Evolutionary conservation across 2,113 vertebrate genomes (phyloP).

Genomic region (Mionectes macconnelli): DNA sequence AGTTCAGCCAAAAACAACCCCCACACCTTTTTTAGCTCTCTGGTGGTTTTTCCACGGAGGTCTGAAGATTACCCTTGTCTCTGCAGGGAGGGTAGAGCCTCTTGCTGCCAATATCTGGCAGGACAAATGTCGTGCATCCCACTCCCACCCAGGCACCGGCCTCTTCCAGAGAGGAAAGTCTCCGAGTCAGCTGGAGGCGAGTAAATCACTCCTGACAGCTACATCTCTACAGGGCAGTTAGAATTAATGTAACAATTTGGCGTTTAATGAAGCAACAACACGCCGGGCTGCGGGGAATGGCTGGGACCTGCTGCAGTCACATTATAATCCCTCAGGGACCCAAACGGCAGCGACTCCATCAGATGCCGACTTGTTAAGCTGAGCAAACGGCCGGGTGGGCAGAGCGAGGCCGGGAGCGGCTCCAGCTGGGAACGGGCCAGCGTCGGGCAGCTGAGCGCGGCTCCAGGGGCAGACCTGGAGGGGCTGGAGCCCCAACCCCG

Average conservation of each 20-base stretch:
- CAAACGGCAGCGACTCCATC: conserved; percentile 52
- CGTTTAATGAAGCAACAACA: conserved; percentile 86
- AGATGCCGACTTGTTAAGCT: conserved; percentile 42
- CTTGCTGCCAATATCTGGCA: neutral
- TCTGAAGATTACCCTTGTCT: neutral
- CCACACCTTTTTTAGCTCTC: neutral
- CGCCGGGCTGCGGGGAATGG: conserved; percentile 38
- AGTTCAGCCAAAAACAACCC: neutral
- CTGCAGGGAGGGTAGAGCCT: neutral
- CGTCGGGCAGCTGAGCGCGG: neutral
- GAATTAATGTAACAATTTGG: conserved; percentile 89
- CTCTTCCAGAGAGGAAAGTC: neutral
- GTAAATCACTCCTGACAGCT: conserved; percentile 90
- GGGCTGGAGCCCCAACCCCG: neutral
- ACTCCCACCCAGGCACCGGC: neutral
- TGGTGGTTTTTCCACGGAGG: neutral
- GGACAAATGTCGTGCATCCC: neutral
- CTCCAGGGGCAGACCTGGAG: neutral
- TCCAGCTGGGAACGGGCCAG: conserved; percentile 10
- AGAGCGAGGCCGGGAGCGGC: neutral
- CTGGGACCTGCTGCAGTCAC: conserved; percentile 44
- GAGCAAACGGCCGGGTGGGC: neutral
- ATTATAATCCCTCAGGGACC: conserved; percentile 36
- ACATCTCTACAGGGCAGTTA: conserved; percentile 87
- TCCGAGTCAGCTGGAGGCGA: conserved; percentile 77